Percentiles rank a stretch among this genome's conserved stretches.
These are phyloP conservation scores for Oreocharis arfaki DNA, from an alignment of 2,113 vertebrate genomes.

Conservation along the genomic window DNA sequence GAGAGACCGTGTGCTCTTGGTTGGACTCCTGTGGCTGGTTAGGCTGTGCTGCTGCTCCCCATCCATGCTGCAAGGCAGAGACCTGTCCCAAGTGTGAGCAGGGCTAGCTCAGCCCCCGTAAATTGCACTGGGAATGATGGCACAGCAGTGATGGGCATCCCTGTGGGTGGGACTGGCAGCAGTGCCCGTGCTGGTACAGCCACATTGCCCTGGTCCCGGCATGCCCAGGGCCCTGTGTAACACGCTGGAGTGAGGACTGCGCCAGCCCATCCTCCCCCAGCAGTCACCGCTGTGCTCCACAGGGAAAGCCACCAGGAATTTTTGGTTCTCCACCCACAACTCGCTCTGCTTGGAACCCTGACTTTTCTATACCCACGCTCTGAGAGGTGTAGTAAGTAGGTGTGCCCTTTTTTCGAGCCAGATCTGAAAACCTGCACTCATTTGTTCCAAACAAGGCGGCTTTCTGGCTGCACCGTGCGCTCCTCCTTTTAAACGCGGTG, in stretches of 20 bases:
- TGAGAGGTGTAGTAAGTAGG: neutral
- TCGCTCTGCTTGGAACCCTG: neutral
- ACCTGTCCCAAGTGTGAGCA: fast-evolving
- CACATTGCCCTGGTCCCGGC: neutral
- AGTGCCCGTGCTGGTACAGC: neutral
- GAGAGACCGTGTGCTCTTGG: neutral
- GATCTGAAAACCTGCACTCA: fast-evolving
- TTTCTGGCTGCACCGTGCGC: fast-evolving
- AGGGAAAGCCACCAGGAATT: neutral
- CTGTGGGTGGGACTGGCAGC: neutral
- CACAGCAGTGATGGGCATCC: neutral
- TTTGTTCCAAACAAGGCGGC: neutral
- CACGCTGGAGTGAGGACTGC: neutral
- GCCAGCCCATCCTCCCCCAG: neutral
- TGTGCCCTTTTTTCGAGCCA: neutral
- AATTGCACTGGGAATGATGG: neutral
- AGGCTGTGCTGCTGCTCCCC: neutral
- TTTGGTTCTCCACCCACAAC: neutral
- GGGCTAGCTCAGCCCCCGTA: neutral
- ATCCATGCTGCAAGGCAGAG: neutral
- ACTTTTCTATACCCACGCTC: neutral
- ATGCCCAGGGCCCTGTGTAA: fast-evolving
- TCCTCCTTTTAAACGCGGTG: fast-evolving
- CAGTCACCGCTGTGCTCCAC: neutral
- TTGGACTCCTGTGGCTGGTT: neutral